A percentile compares a stretch with the other conserved stretches of the same genome.
Conservation (phyloP, 35 echinoderm and acorn worm species). For the Apostichopus californicus region DNA sequence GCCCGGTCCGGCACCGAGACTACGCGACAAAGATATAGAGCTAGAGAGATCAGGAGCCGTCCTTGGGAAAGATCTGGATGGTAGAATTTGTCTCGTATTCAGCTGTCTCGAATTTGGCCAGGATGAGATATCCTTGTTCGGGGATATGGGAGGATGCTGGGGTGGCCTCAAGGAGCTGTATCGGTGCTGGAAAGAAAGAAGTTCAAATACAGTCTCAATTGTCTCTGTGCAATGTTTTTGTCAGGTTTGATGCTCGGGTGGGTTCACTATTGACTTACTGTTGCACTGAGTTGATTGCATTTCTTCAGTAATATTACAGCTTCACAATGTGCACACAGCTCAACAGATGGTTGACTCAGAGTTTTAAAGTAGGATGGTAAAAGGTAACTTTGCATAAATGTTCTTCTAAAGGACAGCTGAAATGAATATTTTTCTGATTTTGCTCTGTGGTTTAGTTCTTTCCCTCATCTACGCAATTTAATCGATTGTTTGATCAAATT, state of each 20-base stretch:
- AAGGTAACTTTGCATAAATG: no score
- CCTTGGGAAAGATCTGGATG: not conserved
- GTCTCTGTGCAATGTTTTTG: not conserved
- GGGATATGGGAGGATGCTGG: not conserved
- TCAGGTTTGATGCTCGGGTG: not conserved
- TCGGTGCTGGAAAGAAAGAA: slow-evolving; percentile 38
- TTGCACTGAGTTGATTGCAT: not conserved
- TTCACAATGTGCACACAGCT: no score
- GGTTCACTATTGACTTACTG: not conserved
- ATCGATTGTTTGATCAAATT: no score
- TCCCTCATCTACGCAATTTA: no score
- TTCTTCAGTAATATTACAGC: not conserved
- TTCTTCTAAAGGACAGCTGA: no score
- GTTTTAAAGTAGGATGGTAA: no score
- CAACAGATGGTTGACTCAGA: no score
- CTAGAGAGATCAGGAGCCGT: not conserved
- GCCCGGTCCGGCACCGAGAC: slow-evolving; percentile 42
- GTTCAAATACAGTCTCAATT: not conserved
- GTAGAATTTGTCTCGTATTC: not conserved
- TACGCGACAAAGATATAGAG: not conserved
- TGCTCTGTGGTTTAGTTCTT: no score
- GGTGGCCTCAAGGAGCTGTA: slow-evolving; percentile 22
- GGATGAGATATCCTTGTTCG: not conserved
- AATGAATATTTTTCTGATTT: no score
- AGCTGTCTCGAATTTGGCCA: slow-evolving; percentile 10